Conservation (phyloP, 1,140 invertebrate species). For the Luehdorfia chinensis region DNA sequence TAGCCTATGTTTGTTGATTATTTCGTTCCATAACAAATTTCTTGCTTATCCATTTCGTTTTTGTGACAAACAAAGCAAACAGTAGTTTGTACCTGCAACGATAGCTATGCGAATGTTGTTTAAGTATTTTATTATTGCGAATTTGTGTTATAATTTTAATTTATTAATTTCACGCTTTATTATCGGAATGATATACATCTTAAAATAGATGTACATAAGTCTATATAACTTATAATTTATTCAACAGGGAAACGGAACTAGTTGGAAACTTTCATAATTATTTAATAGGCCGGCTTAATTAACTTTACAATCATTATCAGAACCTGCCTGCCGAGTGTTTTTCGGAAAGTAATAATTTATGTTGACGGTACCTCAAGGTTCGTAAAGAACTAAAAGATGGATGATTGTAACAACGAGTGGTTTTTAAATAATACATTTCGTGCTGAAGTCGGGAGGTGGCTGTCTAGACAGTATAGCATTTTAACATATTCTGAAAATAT, state of each 20-base stretch:
- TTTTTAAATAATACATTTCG: not conserved
- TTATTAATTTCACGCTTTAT: too few relatives aligned
- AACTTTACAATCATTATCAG: not conserved
- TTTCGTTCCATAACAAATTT: conserved; percentile 11
- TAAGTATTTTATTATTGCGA: not conserved
- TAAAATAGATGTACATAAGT: too few relatives aligned
- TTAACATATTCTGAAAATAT: not conserved
- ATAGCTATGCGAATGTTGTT: not conserved
- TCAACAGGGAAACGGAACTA: not conserved
- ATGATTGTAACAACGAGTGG: too few relatives aligned
- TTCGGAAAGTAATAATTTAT: not conserved
- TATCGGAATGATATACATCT: too few relatives aligned
- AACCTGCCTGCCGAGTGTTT: not conserved
- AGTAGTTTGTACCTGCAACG: not conserved
- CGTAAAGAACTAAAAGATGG: too few relatives aligned
- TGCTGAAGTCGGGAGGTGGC: not conserved
- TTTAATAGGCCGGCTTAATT: not conserved
- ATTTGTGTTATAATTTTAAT: too few relatives aligned
- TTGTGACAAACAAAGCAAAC: conserved; percentile 1
- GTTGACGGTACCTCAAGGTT: too few relatives aligned
- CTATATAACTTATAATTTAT: not conserved
- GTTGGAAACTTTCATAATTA: not conserved
- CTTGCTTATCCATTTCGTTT: conserved; percentile 1
- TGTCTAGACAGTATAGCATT: not conserved
- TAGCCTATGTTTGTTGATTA: conserved; percentile 7